Percentiles rank a stretch among this genome's conserved stretches.
These are phyloP conservation scores for Petromus typicus DNA, from an alignment of 2,113 vertebrate species.

Conservation along the genomic window DNA sequence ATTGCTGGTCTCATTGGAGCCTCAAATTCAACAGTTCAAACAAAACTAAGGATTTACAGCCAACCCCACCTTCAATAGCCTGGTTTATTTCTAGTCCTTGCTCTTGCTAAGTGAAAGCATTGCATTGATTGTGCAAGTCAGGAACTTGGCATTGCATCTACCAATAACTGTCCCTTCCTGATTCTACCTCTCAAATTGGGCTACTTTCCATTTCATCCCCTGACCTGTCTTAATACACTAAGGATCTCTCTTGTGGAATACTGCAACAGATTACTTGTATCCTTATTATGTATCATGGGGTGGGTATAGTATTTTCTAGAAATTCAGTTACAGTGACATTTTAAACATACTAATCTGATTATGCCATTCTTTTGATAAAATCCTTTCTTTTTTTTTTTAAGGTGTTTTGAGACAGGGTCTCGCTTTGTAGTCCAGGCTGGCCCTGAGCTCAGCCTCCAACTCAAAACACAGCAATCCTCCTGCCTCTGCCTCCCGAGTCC, in stretches of 20 bases:
- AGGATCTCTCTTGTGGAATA: not conserved
- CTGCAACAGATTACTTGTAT: not conserved
- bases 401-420: too few relatives aligned
- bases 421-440: too few relatives aligned
- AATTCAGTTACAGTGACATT: not conserved
- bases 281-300: not conserved
- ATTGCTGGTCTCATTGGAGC: not conserved
- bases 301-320: not conserved
- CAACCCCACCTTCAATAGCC: not conserved
- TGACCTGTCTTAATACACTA: not conserved
- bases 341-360: not conserved
- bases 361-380: not conserved
- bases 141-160: not conserved
- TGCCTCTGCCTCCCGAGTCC: too few relatives aligned
- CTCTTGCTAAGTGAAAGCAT: not conserved
- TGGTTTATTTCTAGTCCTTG: not conserved
- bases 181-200: not conserved
- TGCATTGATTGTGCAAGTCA: not conserved
- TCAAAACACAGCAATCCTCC: too few relatives aligned
- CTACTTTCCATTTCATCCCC: not conserved
- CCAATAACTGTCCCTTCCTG: not conserved
- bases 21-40: not conserved
- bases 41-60: not conserved
- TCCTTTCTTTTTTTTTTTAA: too few relatives aligned
- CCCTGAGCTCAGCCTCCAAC: too few relatives aligned